Conservation (phyloP, 2,888 invertebrate species). For the Omphaloscelis lunosa region DNA sequence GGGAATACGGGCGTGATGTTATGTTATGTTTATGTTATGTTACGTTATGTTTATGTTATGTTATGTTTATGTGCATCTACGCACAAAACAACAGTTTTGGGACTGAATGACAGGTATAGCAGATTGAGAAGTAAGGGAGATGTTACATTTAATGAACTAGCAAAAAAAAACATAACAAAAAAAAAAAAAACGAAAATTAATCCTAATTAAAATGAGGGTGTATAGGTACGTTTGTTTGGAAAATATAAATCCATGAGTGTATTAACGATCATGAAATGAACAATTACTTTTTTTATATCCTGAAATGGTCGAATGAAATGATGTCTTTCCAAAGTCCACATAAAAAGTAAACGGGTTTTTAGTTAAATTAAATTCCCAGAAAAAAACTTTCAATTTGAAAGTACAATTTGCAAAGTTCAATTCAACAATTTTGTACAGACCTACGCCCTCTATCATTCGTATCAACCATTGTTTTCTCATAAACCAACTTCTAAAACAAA, state of each 20-base stretch:
- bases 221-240: neutral
- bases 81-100: neutral
- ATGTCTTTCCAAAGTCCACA: neutral
- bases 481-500: conserved; percentile 27
- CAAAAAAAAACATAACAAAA: no score
- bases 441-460: neutral
- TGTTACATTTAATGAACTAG: neutral
- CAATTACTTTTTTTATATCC: neutral
- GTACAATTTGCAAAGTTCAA: no score
- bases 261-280: neutral
- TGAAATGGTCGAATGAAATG: neutral
- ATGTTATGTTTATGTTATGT: no score
- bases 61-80: neutral
- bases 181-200: no score
- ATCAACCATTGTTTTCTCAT: conserved; percentile 9
- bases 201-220: neutral
- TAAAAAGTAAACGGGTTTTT: neutral
- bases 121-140: neutral
- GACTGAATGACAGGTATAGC: neutral
- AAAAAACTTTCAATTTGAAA: neutral
- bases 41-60: no score
- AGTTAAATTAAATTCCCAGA: conserved; percentile 13
- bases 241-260: neutral
- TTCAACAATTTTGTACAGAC: conserved; percentile 10
- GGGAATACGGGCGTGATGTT: no score